Evolutionary conservation across 2,797 vertebrate genomes (phyloP).

Genomic region (Peromyscus aztecus): DNA sequence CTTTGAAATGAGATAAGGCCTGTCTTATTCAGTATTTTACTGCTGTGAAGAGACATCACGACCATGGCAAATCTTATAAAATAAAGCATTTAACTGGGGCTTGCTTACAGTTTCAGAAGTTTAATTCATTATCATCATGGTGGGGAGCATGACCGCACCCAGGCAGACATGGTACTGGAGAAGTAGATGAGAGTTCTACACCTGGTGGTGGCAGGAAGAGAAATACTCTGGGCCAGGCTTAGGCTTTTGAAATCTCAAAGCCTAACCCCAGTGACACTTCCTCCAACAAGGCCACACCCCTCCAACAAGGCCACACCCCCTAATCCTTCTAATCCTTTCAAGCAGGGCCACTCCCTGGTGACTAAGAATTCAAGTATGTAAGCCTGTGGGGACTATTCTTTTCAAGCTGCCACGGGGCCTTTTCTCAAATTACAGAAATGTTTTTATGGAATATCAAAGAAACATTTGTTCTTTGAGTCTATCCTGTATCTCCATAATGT

Average conservation of each 20-base stretch:
- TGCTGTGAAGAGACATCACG: neutral
- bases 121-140: neutral
- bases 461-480: slow-evolving; percentile 32
- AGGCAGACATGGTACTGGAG: neutral
- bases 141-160: no score
- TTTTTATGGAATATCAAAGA: slow-evolving; percentile 34
- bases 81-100: neutral
- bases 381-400: neutral
- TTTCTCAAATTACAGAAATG: slow-evolving; percentile 45
- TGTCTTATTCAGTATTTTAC: neutral
- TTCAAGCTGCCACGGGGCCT: neutral
- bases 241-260: neutral
- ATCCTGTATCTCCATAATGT: neutral
- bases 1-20: slow-evolving; percentile 15
- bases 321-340: neutral
- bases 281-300: neutral
- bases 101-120: neutral
- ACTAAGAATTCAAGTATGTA: neutral
- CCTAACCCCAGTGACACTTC: neutral
- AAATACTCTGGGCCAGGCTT: neutral
- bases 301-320: neutral
- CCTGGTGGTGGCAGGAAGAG: neutral
- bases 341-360: neutral
- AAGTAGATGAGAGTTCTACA: neutral
- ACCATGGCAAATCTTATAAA: neutral